Conservation (phyloP, 2,113 vertebrate genomes). For the Smithornis capensis region DNA sequence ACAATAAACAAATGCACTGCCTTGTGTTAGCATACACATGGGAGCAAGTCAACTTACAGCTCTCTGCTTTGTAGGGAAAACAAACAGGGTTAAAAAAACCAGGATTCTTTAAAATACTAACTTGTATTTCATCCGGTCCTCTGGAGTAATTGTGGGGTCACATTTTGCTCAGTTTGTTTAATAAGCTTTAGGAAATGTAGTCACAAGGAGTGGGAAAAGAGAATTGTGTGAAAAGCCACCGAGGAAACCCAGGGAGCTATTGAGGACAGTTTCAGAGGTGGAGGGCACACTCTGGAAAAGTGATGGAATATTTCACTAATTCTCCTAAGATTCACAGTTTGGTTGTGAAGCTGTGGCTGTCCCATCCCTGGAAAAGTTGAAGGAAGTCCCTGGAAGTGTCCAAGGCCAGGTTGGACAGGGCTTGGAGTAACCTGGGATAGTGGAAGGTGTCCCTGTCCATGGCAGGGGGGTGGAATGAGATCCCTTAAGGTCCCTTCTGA, state of each 20-base stretch:
- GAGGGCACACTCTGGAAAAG: neutral
- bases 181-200: neutral
- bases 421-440: neutral
- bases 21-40: neutral
- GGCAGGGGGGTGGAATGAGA: neutral
- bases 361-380: neutral
- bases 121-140: neutral
- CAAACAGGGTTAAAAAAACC: neutral
- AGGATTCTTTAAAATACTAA: neutral
- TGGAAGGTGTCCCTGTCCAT: neutral
- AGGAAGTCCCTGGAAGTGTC: neutral
- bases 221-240: neutral
- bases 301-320: neutral
- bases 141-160: neutral
- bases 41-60: constrained; percentile 11
- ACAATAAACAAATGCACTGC: constrained; percentile 7
- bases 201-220: neutral
- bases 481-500: neutral
- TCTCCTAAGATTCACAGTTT: neutral
- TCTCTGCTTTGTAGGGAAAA: constrained; percentile 8
- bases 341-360: neutral
- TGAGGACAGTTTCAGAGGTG: neutral
- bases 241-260: neutral
- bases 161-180: neutral
- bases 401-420: neutral